Evolutionary conservation across 2,888 invertebrate species (phyloP).

Genomic region (Sarcophaga variegata): DNA sequence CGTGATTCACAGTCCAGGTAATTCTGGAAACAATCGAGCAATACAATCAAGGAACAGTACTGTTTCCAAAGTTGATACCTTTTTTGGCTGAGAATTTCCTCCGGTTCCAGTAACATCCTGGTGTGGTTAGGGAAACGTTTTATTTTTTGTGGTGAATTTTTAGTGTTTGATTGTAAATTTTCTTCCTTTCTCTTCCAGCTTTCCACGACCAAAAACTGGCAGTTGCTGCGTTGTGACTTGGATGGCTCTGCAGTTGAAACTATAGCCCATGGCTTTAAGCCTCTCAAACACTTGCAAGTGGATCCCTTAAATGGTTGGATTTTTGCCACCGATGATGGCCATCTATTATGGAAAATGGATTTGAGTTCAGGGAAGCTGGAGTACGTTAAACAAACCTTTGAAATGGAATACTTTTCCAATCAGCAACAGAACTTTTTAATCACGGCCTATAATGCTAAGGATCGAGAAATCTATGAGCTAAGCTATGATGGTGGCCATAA

Average conservation of each 20-base stretch:
- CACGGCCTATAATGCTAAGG: conserved; percentile 67
- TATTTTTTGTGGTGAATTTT: no score
- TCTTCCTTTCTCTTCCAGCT: conserved; percentile 66
- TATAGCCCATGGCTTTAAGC: conserved; percentile 87
- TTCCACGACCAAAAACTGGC: conserved; percentile 84
- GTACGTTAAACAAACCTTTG: conserved; percentile 2
- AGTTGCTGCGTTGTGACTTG: conserved; percentile 86
- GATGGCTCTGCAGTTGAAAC: conserved; percentile 88
- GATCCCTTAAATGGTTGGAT: conserved; percentile 96
- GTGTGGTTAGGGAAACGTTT: no score
- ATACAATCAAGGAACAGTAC: no score
- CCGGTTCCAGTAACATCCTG: no score
- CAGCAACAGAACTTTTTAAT: conserved; percentile 74
- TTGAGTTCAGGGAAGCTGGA: conserved; percentile 54
- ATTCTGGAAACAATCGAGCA: no score
- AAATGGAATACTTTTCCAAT: conserved; percentile 70
- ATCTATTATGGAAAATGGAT: conserved; percentile 72
- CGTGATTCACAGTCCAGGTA: no score
- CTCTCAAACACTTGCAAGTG: conserved; percentile 91
- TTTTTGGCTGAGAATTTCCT: no score
- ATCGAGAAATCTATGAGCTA: conserved; percentile 72
- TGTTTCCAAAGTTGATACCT: no score
- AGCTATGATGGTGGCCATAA: conserved; percentile 73
- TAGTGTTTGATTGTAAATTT: neutral
- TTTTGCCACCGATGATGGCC: conserved; percentile 85